Percentiles rank a stretch among this genome's conserved stretches.
These are phyloP conservation scores for Galeopterus variegatus DNA, from an alignment of 2,113 vertebrate species.

Conservation along the genomic window DNA sequence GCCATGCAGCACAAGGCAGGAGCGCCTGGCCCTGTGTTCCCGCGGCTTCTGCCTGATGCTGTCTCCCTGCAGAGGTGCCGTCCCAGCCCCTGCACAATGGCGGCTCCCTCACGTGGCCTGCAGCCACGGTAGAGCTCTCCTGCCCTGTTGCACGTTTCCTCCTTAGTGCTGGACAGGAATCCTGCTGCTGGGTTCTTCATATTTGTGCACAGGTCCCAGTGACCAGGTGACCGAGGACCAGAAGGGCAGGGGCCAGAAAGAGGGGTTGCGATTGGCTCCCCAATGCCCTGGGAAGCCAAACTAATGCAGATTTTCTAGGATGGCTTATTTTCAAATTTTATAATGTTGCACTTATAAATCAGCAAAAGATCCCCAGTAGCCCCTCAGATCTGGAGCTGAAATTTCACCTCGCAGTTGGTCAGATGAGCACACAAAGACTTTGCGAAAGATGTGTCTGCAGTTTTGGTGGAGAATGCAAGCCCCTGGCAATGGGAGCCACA, in stretches of 20 bases:
- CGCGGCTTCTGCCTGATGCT: no score
- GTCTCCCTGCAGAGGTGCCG: no score
- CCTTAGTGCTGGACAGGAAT: no score
- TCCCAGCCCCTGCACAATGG: no score
- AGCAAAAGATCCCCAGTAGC: accelerated
- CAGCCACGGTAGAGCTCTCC: no score
- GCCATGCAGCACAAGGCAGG: no score
- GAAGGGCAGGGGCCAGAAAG: accelerated
- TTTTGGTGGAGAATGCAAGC: accelerated
- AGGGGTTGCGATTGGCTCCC: accelerated
- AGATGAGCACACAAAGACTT: accelerated
- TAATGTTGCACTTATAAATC: accelerated
- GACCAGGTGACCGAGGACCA: not conserved
- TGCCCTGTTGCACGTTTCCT: no score
- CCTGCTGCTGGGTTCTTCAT: no score
- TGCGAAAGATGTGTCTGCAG: accelerated
- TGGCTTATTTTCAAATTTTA: accelerated
- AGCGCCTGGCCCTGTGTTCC: no score
- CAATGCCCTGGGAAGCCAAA: not conserved
- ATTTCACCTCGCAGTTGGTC: accelerated
- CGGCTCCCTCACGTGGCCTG: no score
- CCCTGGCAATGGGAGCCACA: accelerated
- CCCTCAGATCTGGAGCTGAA: accelerated
- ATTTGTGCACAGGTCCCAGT: no score
- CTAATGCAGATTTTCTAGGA: accelerated